Base-by-base conservation (phyloP, 2,888 invertebrate genomes). In the Lochmaea crataegi region DNA sequence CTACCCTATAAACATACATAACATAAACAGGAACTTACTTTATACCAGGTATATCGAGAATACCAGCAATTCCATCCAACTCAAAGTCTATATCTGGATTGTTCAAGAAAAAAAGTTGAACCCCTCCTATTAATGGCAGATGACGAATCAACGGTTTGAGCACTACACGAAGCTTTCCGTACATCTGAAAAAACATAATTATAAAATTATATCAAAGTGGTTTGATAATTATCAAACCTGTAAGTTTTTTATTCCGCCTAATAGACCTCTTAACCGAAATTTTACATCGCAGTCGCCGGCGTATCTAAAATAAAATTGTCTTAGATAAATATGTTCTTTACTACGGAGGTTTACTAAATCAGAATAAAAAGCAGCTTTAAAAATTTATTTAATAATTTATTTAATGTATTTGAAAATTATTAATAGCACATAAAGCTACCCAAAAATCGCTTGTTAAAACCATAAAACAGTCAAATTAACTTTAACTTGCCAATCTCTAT, bases 241-340 rank as follows among this genome's bases (percentile, higher is more conserved):
- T 77, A 95, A 92, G 85, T 95, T 94, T 85, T 93, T 94, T 77
- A 95, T 94, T 70, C 94, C 94, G 64, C 94, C 94, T 83, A 92
- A 91, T 80, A 94, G 89, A 75, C 96, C 95, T 82, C 94, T 93
- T 73, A 97, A 89, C 51, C 92, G 91, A 84, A 99, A 96, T 69
- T 95, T 94, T 79, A 99, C 96, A 86, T 98, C 95, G 85, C 97
- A 97, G 86, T 99, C 98, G 56, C 99, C 98, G 76, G 97, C 96
- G 87, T 98, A 99, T 82, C 96, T 96, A 87, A 64, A 81, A 79
- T 16, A 69, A 61, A 67, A 63, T 26, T 14, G 5, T 26, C 18
- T 48, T 45, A n/a, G 18, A 38, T 63, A 48, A 48, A 3, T n/a
- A 48, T 26, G 3, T 4, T 18, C 4, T 64, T 16, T 22, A n/a